Evolutionary conservation across 2,888 invertebrate species (phyloP).

Genomic region (Myopa testacea): DNA sequence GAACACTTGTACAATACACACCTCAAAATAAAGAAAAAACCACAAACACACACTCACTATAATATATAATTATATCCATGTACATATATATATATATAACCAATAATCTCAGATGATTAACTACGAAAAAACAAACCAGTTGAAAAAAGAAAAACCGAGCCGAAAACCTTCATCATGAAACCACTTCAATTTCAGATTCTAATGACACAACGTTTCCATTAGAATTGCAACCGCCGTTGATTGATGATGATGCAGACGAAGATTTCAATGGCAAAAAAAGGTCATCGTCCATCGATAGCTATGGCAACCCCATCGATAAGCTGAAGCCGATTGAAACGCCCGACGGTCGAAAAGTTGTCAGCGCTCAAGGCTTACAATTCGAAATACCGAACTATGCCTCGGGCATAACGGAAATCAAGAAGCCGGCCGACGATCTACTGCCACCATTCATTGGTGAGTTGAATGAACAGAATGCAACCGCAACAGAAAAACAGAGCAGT

Average conservation of each 20-base stretch:
- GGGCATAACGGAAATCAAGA: conserved; percentile 66
- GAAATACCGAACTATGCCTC: conserved; percentile 68
- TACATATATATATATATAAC: conserved; percentile 1
- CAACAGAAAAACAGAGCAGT: conserved; percentile 3
- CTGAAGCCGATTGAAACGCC: conserved; percentile 64
- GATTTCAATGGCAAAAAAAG: conserved; percentile 35
- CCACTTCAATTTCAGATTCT: conserved; percentile 62
- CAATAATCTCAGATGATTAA: background rate
- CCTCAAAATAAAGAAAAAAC: background rate
- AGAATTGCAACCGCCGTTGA: conserved; percentile 64
- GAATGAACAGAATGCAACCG: conserved; percentile 37
- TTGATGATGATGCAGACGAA: conserved; percentile 45
- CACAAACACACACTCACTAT: background rate
- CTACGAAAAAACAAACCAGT: background rate
- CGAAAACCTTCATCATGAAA: conserved; percentile 27
- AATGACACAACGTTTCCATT: conserved; percentile 65
- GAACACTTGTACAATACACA: background rate
- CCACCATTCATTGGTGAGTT: conserved; percentile 68
- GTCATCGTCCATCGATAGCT: conserved; percentile 61
- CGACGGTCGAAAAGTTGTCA: conserved; percentile 65
- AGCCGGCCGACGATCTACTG: conserved; percentile 64
- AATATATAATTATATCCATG: background rate
- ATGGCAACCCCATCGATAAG: conserved; percentile 65
- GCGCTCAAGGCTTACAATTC: conserved; percentile 65
- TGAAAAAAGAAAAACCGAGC: background rate